Evolutionary conservation across 2,113 vertebrate species (phyloP).

Genomic region (Tautogolabrus adspersus): DNA sequence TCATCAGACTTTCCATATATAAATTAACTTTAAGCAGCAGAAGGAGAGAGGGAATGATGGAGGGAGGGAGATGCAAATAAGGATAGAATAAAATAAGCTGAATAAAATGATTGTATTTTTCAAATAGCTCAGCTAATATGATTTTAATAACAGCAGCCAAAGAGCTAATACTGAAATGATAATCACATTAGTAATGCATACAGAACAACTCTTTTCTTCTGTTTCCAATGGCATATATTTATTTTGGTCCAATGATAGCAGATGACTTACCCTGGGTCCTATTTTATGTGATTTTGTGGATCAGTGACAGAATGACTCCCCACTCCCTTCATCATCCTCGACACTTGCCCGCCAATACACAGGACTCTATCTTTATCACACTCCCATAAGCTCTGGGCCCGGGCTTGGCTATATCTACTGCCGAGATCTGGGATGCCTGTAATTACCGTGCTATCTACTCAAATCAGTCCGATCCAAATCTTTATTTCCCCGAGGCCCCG

Average conservation of each 20-base stretch:
- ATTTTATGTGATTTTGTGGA: conserved; percentile 77
- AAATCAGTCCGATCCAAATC: conserved; percentile 81
- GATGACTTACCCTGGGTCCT: conserved; percentile 60
- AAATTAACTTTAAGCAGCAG: conserved; percentile 19
- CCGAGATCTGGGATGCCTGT: conserved; percentile 81
- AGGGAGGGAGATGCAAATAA: conserved; percentile 30
- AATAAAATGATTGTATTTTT: neutral
- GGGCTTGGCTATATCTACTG: conserved; percentile 66
- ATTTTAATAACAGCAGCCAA: conserved; percentile 40
- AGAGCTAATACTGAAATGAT: conserved; percentile 22
- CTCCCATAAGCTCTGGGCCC: conserved; percentile 68
- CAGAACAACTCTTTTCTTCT: conserved; percentile 33
- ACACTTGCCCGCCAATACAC: conserved; percentile 70
- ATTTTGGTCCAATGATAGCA: conserved; percentile 47
- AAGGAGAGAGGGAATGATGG: neutral
- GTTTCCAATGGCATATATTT: conserved; percentile 51
- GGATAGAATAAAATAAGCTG: neutral
- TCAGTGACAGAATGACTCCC: conserved; percentile 78
- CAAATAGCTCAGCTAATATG: conserved; percentile 32
- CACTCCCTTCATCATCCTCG: conserved; percentile 74
- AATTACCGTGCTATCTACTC: conserved; percentile 81
- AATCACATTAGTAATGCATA: conserved; percentile 50
- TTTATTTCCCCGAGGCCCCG: conserved; percentile 81
- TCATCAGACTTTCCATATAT: conserved; percentile 33
- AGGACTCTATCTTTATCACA: conserved; percentile 67